Conservation (phyloP, 2,888 invertebrate genomes). For the Lobophora halterata region DNA sequence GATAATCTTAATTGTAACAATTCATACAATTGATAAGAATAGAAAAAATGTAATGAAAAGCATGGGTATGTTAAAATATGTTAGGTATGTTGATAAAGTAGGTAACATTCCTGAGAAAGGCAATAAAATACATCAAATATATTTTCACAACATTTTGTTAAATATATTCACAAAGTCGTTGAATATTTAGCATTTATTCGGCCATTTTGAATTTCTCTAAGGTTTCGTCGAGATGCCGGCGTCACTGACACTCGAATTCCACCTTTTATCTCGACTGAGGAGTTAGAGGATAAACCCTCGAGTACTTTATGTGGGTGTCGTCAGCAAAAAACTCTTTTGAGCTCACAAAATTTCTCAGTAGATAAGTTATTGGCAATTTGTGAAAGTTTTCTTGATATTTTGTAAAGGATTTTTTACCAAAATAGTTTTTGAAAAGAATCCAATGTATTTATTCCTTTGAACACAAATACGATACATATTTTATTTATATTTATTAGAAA, state of each 20-base stretch:
- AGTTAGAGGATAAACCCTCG: no score
- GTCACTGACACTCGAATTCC: conserved; percentile 15
- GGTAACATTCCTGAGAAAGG: no score
- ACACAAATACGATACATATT: no score
- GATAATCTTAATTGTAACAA: no score
- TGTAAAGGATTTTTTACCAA: background rate
- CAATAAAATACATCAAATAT: no score
- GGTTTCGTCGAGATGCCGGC: conserved; percentile 2
- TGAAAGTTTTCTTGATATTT: conserved; percentile 2
- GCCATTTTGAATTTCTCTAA: conserved; percentile 1
- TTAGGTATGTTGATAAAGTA: no score
- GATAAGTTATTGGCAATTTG: conserved; percentile 2
- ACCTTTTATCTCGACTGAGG: conserved; percentile 20
- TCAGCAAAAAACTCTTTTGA: conserved; percentile 18
- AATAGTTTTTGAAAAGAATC: conserved; percentile 3
- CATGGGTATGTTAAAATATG: no score
- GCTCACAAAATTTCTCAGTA: conserved; percentile 5
- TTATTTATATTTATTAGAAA: no score
- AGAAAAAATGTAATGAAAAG: no score
- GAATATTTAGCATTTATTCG: conserved; percentile 4
- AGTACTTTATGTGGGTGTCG: conserved; percentile 17
- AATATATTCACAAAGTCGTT: background rate
- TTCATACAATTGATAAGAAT: no score
- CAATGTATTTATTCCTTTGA: background rate
- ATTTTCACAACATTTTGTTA: no score